Evolutionary conservation across 2,888 invertebrate species (phyloP).

Genomic region (Clunio marinus): DNA sequence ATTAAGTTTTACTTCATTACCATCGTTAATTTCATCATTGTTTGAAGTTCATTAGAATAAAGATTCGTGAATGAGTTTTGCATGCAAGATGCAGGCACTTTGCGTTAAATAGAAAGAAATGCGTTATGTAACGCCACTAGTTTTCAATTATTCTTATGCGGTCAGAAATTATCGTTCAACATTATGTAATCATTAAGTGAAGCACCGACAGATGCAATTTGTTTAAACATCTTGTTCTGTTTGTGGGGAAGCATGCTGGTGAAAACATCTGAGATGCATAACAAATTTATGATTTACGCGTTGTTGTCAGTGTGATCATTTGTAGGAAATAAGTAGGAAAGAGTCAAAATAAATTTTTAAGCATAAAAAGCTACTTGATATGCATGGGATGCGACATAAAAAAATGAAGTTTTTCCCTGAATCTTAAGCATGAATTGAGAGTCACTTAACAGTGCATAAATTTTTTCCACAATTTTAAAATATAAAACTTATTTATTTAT

Average conservation of each 20-base stretch:
- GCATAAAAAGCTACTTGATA: neutral
- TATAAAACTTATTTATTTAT: no score
- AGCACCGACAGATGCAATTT: conserved; percentile 4
- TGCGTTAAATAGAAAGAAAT: neutral
- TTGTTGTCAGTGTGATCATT: no score
- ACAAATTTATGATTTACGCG: no score
- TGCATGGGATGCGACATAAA: neutral
- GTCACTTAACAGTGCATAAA: no score
- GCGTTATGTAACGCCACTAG: neutral
- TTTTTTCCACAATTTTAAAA: no score
- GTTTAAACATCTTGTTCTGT: neutral
- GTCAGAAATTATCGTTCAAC: neutral
- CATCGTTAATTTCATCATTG: no score
- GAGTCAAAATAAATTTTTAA: neutral
- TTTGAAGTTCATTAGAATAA: no score
- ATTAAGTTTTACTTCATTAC: no score
- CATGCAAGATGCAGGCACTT: neutral
- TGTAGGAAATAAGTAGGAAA: neutral
- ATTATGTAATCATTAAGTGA: neutral
- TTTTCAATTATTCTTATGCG: conserved; percentile 10
- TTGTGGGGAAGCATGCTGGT: neutral
- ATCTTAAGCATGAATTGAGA: no score
- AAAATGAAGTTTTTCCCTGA: no score
- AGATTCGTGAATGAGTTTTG: no score
- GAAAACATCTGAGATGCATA: neutral